Evolutionary conservation across 1,140 invertebrate genomes (phyloP).

Genomic region (Sitobion miscanthi): DNA sequence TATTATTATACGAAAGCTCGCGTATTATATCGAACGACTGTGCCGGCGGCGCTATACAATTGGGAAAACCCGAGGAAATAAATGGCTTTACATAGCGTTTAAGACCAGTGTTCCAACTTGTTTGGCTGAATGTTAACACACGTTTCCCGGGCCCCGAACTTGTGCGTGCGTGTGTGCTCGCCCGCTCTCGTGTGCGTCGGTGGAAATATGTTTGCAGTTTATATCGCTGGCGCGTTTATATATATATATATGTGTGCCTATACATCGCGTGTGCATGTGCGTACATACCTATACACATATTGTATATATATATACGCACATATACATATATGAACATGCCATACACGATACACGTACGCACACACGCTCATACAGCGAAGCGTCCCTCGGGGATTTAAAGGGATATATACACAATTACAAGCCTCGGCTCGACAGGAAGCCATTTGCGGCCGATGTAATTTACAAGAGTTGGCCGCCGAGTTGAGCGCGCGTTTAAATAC

Average conservation of each 20-base stretch:
- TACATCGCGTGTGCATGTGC: neutral
- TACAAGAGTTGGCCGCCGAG: slow-evolving; percentile 55
- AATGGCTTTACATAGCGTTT: slow-evolving; percentile 56
- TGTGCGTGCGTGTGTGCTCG: neutral
- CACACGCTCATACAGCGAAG: neutral
- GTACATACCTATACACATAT: no score
- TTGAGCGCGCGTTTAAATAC: slow-evolving; percentile 51
- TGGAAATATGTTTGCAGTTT: slow-evolving; percentile 56
- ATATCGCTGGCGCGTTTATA: neutral
- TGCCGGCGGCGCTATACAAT: neutral
- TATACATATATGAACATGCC: neutral
- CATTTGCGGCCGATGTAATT: slow-evolving; percentile 56
- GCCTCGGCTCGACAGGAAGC: slow-evolving; percentile 54
- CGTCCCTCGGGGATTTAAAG: slow-evolving; percentile 47
- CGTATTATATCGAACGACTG: neutral
- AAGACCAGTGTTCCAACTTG: slow-evolving; percentile 53
- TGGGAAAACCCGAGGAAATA: slow-evolving; percentile 53
- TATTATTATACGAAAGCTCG: neutral
- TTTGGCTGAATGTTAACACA: slow-evolving; percentile 56
- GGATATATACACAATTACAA: slow-evolving; percentile 56
- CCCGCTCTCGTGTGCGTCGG: neutral
- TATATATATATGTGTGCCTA: no score
- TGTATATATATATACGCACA: no score
- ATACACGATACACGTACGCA: neutral
- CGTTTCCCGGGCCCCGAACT: slow-evolving; percentile 55